A percentile compares a stretch with the other conserved stretches of the same genome.
Evolutionary conservation across 2,113 vertebrate species (phyloP).

Genomic region (Equus quagga): DNA sequence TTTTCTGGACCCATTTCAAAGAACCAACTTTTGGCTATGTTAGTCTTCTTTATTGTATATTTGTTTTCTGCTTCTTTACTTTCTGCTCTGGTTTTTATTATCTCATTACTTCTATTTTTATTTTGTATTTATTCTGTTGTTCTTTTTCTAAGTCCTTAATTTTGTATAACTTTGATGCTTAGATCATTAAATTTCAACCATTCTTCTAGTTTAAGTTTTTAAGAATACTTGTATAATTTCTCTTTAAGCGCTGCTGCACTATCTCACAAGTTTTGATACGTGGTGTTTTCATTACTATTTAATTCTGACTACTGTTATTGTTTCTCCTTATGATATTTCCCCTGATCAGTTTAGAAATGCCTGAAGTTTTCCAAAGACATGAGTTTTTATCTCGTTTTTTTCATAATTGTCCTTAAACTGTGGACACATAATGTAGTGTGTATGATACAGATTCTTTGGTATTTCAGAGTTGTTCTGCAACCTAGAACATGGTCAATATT

Average conservation of each 20-base stretch:
- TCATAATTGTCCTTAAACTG: slow-evolving; percentile 37
- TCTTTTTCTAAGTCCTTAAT: background rate
- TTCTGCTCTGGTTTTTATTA: slow-evolving; percentile 14
- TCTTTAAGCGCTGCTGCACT: background rate
- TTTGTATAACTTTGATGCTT: background rate
- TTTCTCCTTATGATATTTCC: background rate
- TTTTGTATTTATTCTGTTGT: background rate
- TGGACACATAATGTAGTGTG: background rate
- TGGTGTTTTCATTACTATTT: background rate
- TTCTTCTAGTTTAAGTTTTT: background rate
- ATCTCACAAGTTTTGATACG: background rate
- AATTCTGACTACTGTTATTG: background rate
- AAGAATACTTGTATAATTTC: background rate
- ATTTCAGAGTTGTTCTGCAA: slow-evolving; percentile 19
- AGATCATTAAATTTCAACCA: background rate
- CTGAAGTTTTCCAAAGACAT: background rate
- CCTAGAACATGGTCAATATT: slow-evolving; percentile 45
- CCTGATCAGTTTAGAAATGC: background rate
- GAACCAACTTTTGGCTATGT: background rate
- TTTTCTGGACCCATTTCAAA: background rate
- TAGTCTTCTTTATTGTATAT: background rate
- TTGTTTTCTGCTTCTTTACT: background rate
- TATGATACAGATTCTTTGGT: background rate
- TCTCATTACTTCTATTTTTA: background rate
- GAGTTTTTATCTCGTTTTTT: background rate